Evolutionary conservation across 2,888 invertebrate species (phyloP).

Genomic region (Plagodis pulveraria): DNA sequence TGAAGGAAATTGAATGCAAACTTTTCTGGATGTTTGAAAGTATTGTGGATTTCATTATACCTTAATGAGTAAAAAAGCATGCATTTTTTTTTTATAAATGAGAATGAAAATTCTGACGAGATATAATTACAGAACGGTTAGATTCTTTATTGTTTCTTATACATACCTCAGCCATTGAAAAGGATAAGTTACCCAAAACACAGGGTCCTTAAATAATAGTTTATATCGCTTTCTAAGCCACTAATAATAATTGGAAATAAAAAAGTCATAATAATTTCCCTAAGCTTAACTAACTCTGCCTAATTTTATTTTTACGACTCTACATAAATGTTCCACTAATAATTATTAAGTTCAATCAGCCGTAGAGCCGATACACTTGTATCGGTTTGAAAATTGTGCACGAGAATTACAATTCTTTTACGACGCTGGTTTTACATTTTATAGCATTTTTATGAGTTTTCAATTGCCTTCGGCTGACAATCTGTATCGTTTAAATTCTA

Average conservation of each 20-base stretch:
- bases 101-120: no score
- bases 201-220: constrained; percentile 25
- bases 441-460: constrained; percentile 77
- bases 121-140: no score
- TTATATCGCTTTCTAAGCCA: constrained; percentile 26
- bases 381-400: constrained; percentile 59
- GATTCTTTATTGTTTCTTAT: no score
- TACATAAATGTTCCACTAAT: constrained; percentile 44
- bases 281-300: constrained; percentile 22
- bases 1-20: constrained; percentile 37
- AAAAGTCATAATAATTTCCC: constrained; percentile 25
- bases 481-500: constrained; percentile 76
- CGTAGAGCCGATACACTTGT: constrained; percentile 38
- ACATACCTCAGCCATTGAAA: not conserved
- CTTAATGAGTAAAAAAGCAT: not conserved
- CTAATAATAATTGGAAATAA: constrained; percentile 19
- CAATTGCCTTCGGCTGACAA: constrained; percentile 78
- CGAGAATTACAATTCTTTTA: constrained; percentile 75
- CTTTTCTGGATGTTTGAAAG: constrained; percentile 29
- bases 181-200: constrained; percentile 4
- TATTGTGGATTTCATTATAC: constrained; percentile 4
- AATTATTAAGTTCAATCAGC: constrained; percentile 48
- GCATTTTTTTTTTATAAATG: no score
- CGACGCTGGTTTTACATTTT: constrained; percentile 64
- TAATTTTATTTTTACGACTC: constrained; percentile 40